Evolutionary conservation across 1,140 invertebrate species (phyloP).

Genomic region (Panagrolaimus sp.): DNA sequence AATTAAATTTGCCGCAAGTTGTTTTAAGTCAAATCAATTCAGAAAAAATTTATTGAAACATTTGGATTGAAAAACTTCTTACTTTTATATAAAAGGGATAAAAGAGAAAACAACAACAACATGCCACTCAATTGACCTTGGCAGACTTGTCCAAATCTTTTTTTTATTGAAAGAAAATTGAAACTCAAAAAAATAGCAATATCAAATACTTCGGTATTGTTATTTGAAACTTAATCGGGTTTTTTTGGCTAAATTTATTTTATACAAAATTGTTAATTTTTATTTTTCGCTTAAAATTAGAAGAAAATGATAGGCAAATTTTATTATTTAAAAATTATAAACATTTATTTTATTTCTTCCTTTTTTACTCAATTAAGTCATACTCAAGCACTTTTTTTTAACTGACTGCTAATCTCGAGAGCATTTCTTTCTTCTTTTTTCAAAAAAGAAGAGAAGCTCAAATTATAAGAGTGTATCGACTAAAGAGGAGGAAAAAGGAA

Average conservation of each 20-base stretch:
- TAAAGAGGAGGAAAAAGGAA: not conserved
- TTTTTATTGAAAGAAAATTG: no score
- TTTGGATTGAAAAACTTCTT: no score
- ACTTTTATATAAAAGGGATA: not conserved
- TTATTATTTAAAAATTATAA: conserved; percentile 8
- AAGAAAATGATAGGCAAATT: not conserved
- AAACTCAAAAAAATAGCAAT: not conserved
- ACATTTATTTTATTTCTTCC: conserved; percentile 5
- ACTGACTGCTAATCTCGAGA: not conserved
- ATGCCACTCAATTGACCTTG: conserved; percentile 3
- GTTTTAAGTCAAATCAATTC: no score
- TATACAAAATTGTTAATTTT: no score
- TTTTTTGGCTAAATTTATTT: no score
- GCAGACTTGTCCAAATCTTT: no score
- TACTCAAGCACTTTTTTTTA: not conserved
- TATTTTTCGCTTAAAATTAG: not conserved
- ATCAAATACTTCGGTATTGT: not conserved
- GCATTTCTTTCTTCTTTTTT: no score
- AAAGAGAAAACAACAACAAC: not conserved
- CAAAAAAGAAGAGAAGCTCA: no score
- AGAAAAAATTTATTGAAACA: no score
- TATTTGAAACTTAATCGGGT: conserved; percentile 3
- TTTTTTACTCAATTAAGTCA: not conserved
- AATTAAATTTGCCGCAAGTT: conserved; percentile 2
- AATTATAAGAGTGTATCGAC: no score